Evolutionary conservation across 2,113 vertebrate genomes (phyloP), one percentile per base, ranked within the genome.

Genomic region (Fukomys damarensis): DNA sequence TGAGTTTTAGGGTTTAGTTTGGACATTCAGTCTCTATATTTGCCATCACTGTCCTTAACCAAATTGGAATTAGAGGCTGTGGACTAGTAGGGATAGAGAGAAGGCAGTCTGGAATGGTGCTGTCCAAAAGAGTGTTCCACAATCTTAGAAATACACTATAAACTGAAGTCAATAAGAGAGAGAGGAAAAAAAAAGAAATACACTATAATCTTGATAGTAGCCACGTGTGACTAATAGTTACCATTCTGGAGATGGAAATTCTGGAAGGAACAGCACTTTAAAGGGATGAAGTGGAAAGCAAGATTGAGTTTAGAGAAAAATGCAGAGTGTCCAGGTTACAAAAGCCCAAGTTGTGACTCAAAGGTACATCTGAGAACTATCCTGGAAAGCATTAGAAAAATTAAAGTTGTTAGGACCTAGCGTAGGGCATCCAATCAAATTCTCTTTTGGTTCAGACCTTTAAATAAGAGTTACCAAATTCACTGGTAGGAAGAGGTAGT

Each of bases 311-410:
- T 19, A 65, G 49, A 74, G 30, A 46, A 32, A 91, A 96, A 63
- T 70, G 46, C 19, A n/a, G 26, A 41, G 41, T 68, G 19, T 82
- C 76, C n/a, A 20, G 70, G 11, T 52, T 70, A 87, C 41, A 77
- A 68, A 96, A 89, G 20, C 38, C 66, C 49, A 59, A 24, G 30
- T 82, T 66, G 38, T 83, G n/a, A 79, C 61, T 63, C 82, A 86
- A 63, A 95, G 76, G 38, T 35, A 22, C 6, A 7, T 20, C 4
- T 52, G n/a, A 82, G n/a, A 81, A 59, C 52, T 54, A 4, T 81
- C 49, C n/a, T 77, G n/a, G 46, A 79, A 95, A 70, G 9, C 9
- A 5, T 58, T 54, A 74, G 59, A 91, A 86, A 86, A 95, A 91
- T n/a, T 83, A 72, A 82, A 72, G 22, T 6, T 82, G 12, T 63